Base-by-base conservation (phyloP, 23 tunicate species). In the Aplidium turbinatum region DNA sequence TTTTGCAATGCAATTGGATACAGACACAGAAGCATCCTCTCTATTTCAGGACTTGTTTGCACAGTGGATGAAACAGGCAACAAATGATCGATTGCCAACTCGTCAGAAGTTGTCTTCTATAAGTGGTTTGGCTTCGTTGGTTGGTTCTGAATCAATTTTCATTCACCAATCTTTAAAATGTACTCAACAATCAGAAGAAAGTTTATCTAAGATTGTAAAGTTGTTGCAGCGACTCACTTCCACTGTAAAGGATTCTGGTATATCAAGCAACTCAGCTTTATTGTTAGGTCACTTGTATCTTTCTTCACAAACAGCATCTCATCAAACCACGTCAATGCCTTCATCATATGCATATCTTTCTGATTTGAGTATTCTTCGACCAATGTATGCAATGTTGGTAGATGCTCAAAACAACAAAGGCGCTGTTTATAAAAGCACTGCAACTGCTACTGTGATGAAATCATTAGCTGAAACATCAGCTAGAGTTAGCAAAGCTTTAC, bases 51-150 rank as follows among this genome's bases (percentile, higher is more conserved):
- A 79, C 16, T 6, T 77, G 13, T 86, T 48, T 27, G 52, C 13
- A 18, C 35, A 62, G 32, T 86, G 84, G 77, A 35, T 70, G 35
- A 38, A 33, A 35, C 38, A 46, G 35, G 48, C 70, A 42, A 46
- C 63, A 1, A 78, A 78, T 20, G 75, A 53, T 3, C 56, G 58
- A 1, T n/a, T 71, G 1, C 93, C 93, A 40, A 86, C 93, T 47
- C 38, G 93, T 16, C 86, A 86, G 28, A 86, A 73, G 47, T 52
- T 86, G 33, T 35, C 85, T 21, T 35, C 80, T 30, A 29, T 86
- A 0, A 58, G 51, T 60, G 93, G 93, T 22, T 53, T 86, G 18
- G 72, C 68, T 30, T 73, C 80, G 26, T 38, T 86, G 6, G 36
- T 62, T 0, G 93, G 93, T 0, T 68, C 85, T 24, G 83, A 71